These are phyloP conservation scores for Batillaria attramentaria DNA, from an alignment of 1,140 invertebrate genomes.

Conservation along the genomic window DNA sequence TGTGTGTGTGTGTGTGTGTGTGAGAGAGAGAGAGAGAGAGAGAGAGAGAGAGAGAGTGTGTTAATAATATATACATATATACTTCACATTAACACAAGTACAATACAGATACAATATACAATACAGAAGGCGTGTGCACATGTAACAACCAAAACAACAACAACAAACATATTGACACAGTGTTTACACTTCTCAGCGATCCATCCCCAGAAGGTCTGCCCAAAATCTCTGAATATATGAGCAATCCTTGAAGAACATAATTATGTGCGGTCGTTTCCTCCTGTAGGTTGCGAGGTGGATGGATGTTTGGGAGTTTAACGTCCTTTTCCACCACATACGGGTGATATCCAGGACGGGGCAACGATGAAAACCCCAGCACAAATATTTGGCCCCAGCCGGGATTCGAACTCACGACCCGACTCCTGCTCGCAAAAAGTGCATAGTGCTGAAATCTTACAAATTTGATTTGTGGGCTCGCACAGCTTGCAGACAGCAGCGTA, in stretches of 20 bases:
- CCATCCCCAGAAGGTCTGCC: not conserved
- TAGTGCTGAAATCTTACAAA: not conserved
- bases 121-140: not conserved
- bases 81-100: not conserved
- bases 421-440: not conserved
- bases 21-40: not conserved
- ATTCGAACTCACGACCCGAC: too few species aligned
- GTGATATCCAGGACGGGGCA: too few species aligned
- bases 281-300: not conserved
- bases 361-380: too few species aligned
- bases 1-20: not conserved
- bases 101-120: not conserved
- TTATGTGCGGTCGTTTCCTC: not conserved
- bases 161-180: not conserved
- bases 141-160: not conserved
- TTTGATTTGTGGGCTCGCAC: not conserved
- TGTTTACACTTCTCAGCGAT: not conserved
- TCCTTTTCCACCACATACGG: too few species aligned
- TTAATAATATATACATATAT: not conserved
- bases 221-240: not conserved
- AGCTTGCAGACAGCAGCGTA: too few species aligned
- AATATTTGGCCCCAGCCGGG: too few species aligned
- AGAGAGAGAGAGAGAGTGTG: not conserved
- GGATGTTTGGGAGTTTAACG: too few species aligned
- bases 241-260: not conserved